Percentiles rank a stretch among this genome's conserved stretches.
Evolutionary conservation across 2,797 vertebrate genomes (phyloP).

Genomic region (Tapirus indicus): DNA sequence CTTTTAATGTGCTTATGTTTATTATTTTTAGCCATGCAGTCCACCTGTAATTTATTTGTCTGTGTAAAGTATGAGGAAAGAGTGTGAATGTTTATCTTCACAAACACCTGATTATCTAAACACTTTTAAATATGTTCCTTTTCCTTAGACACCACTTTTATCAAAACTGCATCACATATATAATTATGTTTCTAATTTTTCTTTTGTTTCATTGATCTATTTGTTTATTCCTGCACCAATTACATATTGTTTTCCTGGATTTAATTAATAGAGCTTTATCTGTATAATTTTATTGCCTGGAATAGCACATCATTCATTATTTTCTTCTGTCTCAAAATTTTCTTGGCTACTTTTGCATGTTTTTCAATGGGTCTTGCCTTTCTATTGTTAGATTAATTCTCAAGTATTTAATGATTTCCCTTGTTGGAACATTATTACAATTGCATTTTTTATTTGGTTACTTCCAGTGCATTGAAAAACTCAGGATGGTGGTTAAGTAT

Average conservation of each 20-base stretch:
- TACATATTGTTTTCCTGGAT: not conserved
- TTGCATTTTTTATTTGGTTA: not conserved
- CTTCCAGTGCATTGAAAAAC: not conserved
- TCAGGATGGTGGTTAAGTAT: not conserved
- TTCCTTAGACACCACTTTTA: not conserved
- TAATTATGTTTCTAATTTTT: not conserved
- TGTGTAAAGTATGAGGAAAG: not conserved
- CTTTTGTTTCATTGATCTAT: not conserved
- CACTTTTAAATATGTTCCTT: not conserved
- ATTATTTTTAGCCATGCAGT: not conserved
- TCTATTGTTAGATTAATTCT: not conserved
- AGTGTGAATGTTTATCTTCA: not conserved
- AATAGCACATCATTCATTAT: not conserved
- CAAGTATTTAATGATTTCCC: not conserved
- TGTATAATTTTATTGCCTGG: not conserved
- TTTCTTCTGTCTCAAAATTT: not conserved
- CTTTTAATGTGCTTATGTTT: not conserved
- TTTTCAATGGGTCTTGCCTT: not conserved
- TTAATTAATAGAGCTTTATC: slow-evolving; percentile 20
- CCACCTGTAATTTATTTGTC: not conserved
- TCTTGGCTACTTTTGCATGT: not conserved
- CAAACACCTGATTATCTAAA: not conserved
- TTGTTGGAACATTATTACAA: not conserved
- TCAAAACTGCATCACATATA: not conserved
- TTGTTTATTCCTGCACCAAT: not conserved